Evolutionary conservation across 1,140 invertebrate species (phyloP), one percentile per base, ranked within the genome.

Genomic region (Capitella teleta): DNA sequence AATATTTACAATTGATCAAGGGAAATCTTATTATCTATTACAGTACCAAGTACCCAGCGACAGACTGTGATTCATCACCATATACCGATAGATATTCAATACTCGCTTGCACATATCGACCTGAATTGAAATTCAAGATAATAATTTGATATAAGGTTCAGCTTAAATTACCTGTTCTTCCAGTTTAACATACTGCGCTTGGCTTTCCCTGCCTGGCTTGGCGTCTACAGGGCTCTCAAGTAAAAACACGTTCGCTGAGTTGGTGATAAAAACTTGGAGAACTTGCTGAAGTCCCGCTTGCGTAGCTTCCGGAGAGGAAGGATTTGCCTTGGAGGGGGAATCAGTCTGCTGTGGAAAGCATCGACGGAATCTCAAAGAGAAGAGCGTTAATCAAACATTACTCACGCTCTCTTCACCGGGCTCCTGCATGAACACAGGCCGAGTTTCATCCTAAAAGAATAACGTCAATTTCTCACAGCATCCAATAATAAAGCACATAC

Each of bases 71-170:
- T 96, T 91, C 89, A 95, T 95, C 23, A 96, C 91, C 80, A 96
- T 90, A 61, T 89, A 93, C 52, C 92, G 77, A 76, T 96, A 97
- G 56, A 96, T 92, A 70, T 95, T 97, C 23, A 97, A 75, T 43
- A 97, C 89, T 58, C 89, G 78, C 74, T 96, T 96, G 72, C 92
- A 96, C 53, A 91, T 84, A 72, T 97, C 92, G 0, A 92, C 94
- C 75, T 96, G 87, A 32, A 66, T 61, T 40, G 32, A 47, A 53
- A 53, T 12, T 26, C 32, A 26, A 52, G 47, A 18, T 24, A 38
- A n/a, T n/a, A n/a, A n/a, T n/a, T n/a, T n/a, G n/a, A n/a, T n/a
- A n/a, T n/a, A n/a, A n/a, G n/a, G n/a, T n/a, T n/a, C n/a, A n/a
- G n/a, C n/a, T n/a, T n/a, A n/a, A n/a, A n/a, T n/a, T n/a, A n/a